Conservation (phyloP, 37 sponge, comb jelly and placozoan species). For the Petrosia ficiformis region DNA sequence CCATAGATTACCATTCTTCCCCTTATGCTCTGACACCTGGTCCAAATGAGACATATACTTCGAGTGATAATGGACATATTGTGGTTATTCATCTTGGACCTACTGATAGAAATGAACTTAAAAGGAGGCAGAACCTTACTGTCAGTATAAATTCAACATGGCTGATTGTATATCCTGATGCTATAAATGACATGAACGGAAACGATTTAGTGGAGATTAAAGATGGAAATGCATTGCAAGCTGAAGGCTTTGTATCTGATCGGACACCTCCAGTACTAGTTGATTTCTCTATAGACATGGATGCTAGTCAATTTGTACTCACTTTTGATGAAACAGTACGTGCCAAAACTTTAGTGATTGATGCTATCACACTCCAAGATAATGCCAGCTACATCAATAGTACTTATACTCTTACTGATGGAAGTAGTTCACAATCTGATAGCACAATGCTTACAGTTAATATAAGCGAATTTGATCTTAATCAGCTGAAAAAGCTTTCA, state of each 20-base stretch:
- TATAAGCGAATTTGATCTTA: conserved; percentile 56
- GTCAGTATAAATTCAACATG: conserved; percentile 40
- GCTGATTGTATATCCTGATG: conserved; percentile 18
- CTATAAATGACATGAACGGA: conserved; percentile 76
- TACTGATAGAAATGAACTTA: conserved; percentile 82
- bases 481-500: conserved; percentile 70
- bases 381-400: neutral
- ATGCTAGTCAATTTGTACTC: conserved; percentile 46
- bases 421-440: conserved; percentile 50
- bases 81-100: conserved; percentile 75
- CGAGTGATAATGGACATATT: conserved; percentile 69
- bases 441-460: conserved; percentile 55
- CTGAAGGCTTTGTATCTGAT: conserved; percentile 47
- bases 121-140: conserved; percentile 71
- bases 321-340: conserved; percentile 88
- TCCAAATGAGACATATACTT: conserved; percentile 49
- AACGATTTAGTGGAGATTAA: conserved; percentile 51
- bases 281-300: conserved; percentile 76
- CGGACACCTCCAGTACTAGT: conserved; percentile 61
- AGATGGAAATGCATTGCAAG: conserved; percentile 58
- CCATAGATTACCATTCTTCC: conserved; percentile 68
- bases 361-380: conserved; percentile 68
- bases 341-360: conserved; percentile 49
- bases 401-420: conserved; percentile 46
- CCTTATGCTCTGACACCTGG: conserved; percentile 66